Percentiles rank a stretch among this genome's conserved stretches.
Conservation (phyloP, 2,797 vertebrate genomes). For the Aulostomus chinensis region DNA sequence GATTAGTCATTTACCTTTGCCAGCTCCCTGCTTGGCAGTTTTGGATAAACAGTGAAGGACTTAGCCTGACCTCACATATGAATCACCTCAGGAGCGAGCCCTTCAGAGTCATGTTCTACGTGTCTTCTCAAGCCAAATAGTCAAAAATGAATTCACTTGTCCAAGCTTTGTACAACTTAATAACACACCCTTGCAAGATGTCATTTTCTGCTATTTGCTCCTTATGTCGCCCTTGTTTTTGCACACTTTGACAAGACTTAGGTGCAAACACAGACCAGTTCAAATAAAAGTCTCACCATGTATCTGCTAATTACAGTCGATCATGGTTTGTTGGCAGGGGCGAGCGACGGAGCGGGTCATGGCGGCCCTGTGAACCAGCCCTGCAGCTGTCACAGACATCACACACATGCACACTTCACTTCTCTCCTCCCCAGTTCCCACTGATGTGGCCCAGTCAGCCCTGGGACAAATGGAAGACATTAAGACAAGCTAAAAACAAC, state of each 20-base stretch:
- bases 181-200: too few relatives aligned
- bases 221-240: not conserved
- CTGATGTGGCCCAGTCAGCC: conserved; percentile 67
- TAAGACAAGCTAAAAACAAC: conserved; percentile 77
- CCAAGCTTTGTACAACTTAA: too few relatives aligned
- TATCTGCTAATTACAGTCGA: conserved; percentile 50
- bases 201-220: conserved; percentile 1
- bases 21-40: conserved; percentile 44
- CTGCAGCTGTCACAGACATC: conserved; percentile 58
- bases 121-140: not conserved
- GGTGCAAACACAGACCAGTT: conserved; percentile 29
- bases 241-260: conserved; percentile 5
- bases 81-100: conserved; percentile 50
- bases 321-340: conserved; percentile 44
- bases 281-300: conserved; percentile 36
- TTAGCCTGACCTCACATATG: conserved; percentile 46
- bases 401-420: conserved; percentile 60
- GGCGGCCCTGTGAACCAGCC: conserved; percentile 48
- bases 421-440: conserved; percentile 46
- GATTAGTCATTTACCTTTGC: conserved; percentile 46
- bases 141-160: too few relatives aligned
- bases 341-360: conserved; percentile 49
- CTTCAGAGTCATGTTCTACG: not conserved
- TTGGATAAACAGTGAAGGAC: conserved; percentile 53
- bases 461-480: conserved; percentile 75